Base-by-base conservation (phyloP, 2,888 invertebrate species). In the Drosophila kuntzei region DNA sequence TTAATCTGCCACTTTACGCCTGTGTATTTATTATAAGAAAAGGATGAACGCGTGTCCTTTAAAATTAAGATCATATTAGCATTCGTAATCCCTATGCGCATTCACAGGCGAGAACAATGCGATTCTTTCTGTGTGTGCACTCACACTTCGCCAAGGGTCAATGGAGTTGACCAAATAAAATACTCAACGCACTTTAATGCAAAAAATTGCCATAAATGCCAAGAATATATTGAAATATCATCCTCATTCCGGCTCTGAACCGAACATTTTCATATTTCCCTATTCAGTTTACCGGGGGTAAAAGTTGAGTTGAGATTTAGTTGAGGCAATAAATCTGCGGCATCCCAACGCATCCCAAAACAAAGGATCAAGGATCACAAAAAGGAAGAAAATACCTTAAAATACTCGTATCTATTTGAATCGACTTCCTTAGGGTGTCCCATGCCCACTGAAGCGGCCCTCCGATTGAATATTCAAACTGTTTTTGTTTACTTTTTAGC, bases 251-350 rank as follows among this genome's bases (percentile, higher is more conserved):
- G 12, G 12, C 3, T 27, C 27, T n/a, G 47, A 54, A 39, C 16
- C 22, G 20, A 51, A 8, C 9, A 49, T 43, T 41, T 46, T n/a
- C 1, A 16, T 16, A 43, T 53, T 32, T 44, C 1, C 22, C 7
- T n/a, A 34, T 55, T 37, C n/a, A n/a, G 5, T 5, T 20, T 25
- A 12, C 46, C 50, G 36, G 50, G 86, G 82, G 74, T 74, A 66
- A 71, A 71, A 76, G 59, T 72, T 72, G 60, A 76, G 57, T 67
- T 66, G 54, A 61, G 60, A 67, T 68, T 64, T 71, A 65, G 62
- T 34, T 46, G 57, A 71, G 63, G 79, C 87, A 86, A 87, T 86
- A 89, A 88, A 88, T 89, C 78, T 88, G 87, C 34, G 84, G 89
- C 77, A 32, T 32, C 32, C 60, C 67, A 72, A 71, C 73, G 67